Evolutionary conservation across 2,113 vertebrate species (phyloP).

Genomic region (Cromileptes altivelis): DNA sequence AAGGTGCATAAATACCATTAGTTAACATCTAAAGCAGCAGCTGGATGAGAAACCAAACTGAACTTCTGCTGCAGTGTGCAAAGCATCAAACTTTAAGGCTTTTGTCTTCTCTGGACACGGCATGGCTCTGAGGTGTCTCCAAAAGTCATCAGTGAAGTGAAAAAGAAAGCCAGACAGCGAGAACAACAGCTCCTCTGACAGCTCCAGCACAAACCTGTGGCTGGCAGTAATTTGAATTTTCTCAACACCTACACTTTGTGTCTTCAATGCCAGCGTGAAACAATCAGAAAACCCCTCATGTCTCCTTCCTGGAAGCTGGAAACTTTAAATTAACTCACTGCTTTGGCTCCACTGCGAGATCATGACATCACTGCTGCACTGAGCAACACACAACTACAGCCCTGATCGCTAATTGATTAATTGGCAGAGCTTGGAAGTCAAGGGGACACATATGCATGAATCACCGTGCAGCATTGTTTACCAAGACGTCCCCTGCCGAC

Average conservation of each 20-base stretch:
- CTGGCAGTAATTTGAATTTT: background rate
- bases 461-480: constrained; percentile 62
- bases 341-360: background rate
- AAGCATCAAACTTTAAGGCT: background rate
- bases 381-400: accelerated
- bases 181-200: constrained; percentile 12
- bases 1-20: background rate
- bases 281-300: background rate
- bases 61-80: constrained; percentile 9
- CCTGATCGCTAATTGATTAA: constrained; percentile 47
- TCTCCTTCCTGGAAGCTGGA: background rate
- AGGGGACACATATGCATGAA: constrained; percentile 29
- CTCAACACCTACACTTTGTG: constrained; percentile 6
- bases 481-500: constrained; percentile 62
- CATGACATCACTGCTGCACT: background rate
- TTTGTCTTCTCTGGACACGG: background rate
- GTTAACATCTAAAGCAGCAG: background rate
- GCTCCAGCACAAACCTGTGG: constrained; percentile 25
- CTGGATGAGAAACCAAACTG: background rate
- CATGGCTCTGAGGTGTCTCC: background rate
- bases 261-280: background rate
- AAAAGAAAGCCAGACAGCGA: background rate
- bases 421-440: constrained; percentile 26
- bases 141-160: background rate
- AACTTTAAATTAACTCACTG: background rate